Conservation (phyloP, 2,113 vertebrate species). For the Myrmecophaga tridactyla region DNA sequence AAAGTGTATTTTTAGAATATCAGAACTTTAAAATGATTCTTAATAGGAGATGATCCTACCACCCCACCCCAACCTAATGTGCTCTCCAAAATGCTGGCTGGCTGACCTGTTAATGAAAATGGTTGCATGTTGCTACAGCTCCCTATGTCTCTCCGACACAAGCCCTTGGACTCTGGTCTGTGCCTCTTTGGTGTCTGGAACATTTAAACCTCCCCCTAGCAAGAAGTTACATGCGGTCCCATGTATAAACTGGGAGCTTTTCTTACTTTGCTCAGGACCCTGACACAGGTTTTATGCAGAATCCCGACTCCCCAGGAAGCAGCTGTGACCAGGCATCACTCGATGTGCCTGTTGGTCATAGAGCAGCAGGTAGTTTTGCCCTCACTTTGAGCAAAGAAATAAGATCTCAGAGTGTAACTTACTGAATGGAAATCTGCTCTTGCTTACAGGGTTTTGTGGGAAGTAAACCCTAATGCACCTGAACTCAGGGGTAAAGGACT, state of each 20-base stretch:
- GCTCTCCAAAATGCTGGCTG: not conserved
- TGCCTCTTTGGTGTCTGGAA: not conserved
- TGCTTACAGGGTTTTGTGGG: not conserved
- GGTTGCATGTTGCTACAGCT: rapidly evolving
- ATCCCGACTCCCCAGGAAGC: rapidly evolving
- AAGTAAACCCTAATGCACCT: not conserved
- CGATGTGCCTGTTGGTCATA: rapidly evolving
- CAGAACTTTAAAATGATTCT: not conserved
- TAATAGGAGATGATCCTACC: not conserved
- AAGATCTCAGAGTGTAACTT: not conserved
- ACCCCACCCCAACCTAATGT: no score
- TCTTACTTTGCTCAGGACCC: not conserved
- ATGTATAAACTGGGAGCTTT: not conserved
- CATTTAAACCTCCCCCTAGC: not conserved
- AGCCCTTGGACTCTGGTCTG: not conserved
- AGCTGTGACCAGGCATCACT: not conserved
- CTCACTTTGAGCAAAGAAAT: not conserved
- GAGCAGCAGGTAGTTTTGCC: not conserved
- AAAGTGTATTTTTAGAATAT: not conserved
- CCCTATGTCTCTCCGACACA: not conserved
- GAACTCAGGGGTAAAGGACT: not conserved
- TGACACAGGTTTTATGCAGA: not conserved
- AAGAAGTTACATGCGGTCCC: not conserved
- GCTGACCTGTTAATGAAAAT: no score
- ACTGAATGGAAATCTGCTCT: not conserved